These are phyloP conservation scores for Lepus oiostolus DNA, from an alignment of 2,797 vertebrate species.

Conservation along the genomic window DNA sequence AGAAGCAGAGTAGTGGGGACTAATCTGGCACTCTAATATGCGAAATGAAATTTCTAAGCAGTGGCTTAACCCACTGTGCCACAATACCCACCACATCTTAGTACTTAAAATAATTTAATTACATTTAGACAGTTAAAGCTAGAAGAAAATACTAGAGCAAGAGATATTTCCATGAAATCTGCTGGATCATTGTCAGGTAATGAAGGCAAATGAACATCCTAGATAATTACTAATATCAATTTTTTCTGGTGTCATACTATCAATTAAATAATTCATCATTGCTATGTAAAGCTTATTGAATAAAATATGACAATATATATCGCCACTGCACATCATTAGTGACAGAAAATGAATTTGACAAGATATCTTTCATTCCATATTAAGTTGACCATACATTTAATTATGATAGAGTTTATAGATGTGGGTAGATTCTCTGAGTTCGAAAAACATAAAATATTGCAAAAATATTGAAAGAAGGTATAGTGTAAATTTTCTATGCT, in stretches of 20 bases:
- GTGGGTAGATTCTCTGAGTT: neutral
- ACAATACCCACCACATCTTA: too few relatives aligned
- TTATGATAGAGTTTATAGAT: neutral
- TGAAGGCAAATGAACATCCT: constrained; percentile 7
- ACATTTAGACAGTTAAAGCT: neutral
- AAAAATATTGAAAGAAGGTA: neutral
- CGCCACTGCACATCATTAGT: constrained; percentile 24
- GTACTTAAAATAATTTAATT: neutral
- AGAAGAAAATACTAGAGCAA: neutral
- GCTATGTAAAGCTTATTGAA: neutral
- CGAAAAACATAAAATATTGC: neutral
- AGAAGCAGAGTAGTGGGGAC: too few relatives aligned
- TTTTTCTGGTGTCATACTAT: constrained; percentile 22
- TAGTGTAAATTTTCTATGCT: neutral
- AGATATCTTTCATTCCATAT: neutral
- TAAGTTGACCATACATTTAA: constrained; percentile 12
- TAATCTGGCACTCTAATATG: too few relatives aligned
- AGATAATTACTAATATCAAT: neutral
- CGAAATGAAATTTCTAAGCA: too few relatives aligned
- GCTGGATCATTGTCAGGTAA: neutral
- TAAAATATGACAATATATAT: neutral
- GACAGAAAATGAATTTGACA: constrained; percentile 52
- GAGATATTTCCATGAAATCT: neutral
- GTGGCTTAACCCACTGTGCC: too few relatives aligned
- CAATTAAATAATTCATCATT: neutral